Percentiles rank a stretch among this genome's conserved stretches.
phyloP scores from a whole-genome alignment of 2,888 invertebrate species.

The Polietes domitor region DNA sequence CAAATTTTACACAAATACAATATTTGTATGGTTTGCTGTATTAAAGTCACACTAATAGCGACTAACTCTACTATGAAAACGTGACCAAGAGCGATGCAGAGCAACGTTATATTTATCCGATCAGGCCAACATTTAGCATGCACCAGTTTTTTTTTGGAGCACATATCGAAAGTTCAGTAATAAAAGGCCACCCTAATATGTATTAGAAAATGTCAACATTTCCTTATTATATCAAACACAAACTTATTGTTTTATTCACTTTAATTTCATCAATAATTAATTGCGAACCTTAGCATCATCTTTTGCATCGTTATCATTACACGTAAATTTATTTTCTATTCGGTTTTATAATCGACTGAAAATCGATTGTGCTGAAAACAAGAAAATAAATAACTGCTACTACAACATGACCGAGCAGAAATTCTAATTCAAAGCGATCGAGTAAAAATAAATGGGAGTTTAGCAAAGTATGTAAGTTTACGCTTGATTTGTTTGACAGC shows the following conservation, averaged over 20 bases:
- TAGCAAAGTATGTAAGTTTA: too few relatives aligned
- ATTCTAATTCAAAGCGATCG: not conserved
- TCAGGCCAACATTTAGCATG: too few relatives aligned
- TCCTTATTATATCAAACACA: not conserved
- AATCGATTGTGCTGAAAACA: constrained; percentile 2
- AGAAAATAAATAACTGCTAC: constrained; percentile 5
- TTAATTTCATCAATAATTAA: not conserved
- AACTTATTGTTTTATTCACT: not conserved
- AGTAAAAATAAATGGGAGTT: not conserved
- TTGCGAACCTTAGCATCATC: not conserved
- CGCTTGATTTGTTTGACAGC: not conserved
- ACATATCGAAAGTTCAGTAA: too few relatives aligned
- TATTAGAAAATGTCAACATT: not conserved
- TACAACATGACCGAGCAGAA: not conserved
- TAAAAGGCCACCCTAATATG: too few relatives aligned
- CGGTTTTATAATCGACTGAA: not conserved
- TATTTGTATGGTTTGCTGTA: too few relatives aligned
- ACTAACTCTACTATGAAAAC: too few relatives aligned
- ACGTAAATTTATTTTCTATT: not conserved
- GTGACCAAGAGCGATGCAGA: too few relatives aligned
- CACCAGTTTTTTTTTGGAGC: too few relatives aligned
- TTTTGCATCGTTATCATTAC: not conserved
- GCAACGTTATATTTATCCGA: too few relatives aligned
- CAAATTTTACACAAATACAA: too few relatives aligned
- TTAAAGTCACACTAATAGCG: too few relatives aligned